Conservation (phyloP, 2,113 vertebrate species). For the Electrona antarctica region DNA sequence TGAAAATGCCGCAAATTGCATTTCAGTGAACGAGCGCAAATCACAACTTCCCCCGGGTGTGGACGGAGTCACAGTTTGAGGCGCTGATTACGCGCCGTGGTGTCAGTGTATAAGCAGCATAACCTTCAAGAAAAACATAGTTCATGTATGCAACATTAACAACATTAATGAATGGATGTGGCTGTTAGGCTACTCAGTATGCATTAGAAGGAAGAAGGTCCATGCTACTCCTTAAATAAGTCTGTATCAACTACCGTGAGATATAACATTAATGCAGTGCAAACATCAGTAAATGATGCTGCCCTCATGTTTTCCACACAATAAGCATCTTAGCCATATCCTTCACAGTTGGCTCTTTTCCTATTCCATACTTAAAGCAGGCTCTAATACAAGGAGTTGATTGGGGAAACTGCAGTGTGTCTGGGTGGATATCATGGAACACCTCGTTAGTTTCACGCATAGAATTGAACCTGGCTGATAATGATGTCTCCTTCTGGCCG, state of each 20-base stretch:
- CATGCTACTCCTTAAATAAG: neutral
- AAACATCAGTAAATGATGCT: constrained; percentile 3
- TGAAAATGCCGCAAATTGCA: no score
- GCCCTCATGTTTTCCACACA: constrained; percentile 3
- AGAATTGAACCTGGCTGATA: neutral
- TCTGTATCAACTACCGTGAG: constrained; percentile 5
- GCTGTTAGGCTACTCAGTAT: no score
- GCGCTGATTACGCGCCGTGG: no score
- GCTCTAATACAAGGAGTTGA: constrained; percentile 5
- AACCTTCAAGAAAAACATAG: no score
- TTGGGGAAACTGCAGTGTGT: neutral
- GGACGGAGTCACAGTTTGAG: no score
- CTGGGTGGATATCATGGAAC: neutral
- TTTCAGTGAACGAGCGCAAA: no score
- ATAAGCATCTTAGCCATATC: constrained; percentile 8
- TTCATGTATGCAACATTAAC: no score
- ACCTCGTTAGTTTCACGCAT: neutral
- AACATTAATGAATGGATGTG: no score
- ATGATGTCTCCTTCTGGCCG: no score
- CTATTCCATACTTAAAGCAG: constrained; percentile 12
- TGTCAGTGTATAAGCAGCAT: no score
- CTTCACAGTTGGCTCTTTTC: constrained; percentile 13
- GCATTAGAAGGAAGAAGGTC: no score
- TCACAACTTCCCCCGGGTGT: no score
- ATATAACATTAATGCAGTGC: neutral